phyloP scores from a whole-genome alignment of 2,797 vertebrate species.

The Myotis planiceps region DNA sequence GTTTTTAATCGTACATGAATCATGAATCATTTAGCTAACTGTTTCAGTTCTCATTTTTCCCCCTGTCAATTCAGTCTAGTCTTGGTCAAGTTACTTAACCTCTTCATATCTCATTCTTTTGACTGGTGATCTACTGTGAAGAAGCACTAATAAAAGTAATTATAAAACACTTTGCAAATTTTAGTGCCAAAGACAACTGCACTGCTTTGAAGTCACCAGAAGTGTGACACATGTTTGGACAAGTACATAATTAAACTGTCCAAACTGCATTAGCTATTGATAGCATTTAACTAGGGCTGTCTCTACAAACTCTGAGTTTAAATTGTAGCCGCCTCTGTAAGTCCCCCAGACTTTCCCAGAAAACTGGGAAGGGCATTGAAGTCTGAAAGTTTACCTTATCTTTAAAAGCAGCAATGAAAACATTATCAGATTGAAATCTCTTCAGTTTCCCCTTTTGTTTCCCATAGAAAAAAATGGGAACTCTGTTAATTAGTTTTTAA shows the following conservation, averaged over 20 bases:
- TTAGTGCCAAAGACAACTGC: constrained; percentile 68
- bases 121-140: constrained; percentile 58
- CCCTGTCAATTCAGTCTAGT: constrained; percentile 59
- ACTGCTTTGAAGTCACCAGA: constrained; percentile 72
- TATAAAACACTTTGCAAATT: constrained; percentile 78
- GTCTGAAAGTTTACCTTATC: not conserved
- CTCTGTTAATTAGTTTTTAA: constrained; percentile 7
- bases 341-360: not conserved
- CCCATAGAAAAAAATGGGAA: not conserved
- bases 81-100: constrained; percentile 77
- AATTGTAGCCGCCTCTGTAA: constrained; percentile 40
- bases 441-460: constrained; percentile 49
- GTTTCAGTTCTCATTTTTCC: constrained; percentile 58
- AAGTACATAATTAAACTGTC: constrained; percentile 83
- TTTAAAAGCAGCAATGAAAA: constrained; percentile 23
- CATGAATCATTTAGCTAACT: constrained; percentile 57
- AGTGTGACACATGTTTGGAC: constrained; percentile 77
- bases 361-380: not conserved
- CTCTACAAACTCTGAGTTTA: constrained; percentile 51
- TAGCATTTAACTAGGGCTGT: constrained; percentile 72
- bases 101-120: constrained; percentile 66
- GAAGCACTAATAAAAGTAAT: constrained; percentile 72
- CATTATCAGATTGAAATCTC: constrained; percentile 17
- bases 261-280: constrained; percentile 76
- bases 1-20: constrained; percentile 51